A percentile compares a stretch with the other conserved stretches of the same genome.
Conservation (phyloP, 2,888 invertebrate genomes). For the Caradrina kadenii region DNA sequence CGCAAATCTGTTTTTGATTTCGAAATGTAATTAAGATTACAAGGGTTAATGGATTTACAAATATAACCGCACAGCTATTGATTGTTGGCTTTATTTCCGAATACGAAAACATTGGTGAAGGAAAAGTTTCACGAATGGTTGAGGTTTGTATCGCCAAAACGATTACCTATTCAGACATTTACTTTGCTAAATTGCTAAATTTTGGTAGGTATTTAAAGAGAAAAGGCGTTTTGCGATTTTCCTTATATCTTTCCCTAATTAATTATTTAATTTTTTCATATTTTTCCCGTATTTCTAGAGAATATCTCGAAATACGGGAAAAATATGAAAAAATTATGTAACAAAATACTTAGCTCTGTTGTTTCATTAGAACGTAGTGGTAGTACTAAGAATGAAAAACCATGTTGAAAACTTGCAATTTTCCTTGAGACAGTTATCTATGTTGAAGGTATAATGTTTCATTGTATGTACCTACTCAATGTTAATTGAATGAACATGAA, state of each 20-base stretch:
- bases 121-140: not conserved
- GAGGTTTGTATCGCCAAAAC: not conserved
- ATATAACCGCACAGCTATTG: conserved; percentile 7
- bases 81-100: conserved; percentile 8
- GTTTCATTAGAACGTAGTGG: too few species aligned
- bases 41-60: conserved; percentile 10
- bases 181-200: too few species aligned
- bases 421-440: not conserved
- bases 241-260: too few species aligned
- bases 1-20: conserved; percentile 56
- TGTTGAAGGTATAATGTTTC: not conserved
- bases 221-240: not conserved
- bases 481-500: conserved; percentile 26
- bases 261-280: too few species aligned
- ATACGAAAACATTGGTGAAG: not conserved
- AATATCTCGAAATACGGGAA: too few species aligned
- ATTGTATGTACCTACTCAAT: conserved; percentile 5
- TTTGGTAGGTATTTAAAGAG: too few species aligned
- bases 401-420: not conserved
- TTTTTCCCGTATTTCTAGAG: too few species aligned
- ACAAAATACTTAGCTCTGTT: too few species aligned
- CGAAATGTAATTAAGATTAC: conserved; percentile 22
- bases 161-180: too few species aligned
- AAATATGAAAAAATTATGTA: too few species aligned
- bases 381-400: too few species aligned